Conservation (phyloP, 53 echinoderm and acorn worm species). For the Mesocentrotus franciscanus region DNA sequence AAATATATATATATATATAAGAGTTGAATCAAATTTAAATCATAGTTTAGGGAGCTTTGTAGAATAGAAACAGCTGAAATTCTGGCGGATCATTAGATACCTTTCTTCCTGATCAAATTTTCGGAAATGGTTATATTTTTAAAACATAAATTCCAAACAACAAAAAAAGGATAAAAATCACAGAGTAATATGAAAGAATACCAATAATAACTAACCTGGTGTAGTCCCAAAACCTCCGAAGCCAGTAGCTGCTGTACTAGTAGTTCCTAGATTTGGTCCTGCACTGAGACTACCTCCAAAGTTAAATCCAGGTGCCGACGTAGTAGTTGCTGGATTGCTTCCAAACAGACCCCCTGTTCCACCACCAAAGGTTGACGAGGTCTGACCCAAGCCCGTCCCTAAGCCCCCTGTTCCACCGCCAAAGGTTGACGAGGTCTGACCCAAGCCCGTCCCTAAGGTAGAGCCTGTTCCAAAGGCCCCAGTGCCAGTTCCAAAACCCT, state of each 20-base stretch:
- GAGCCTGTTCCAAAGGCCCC: conserved; percentile 72
- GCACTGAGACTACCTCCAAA: conserved; percentile 97
- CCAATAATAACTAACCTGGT: conserved; percentile 39
- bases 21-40: background rate
- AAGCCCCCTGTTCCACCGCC: conserved; percentile 68
- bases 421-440: conserved; percentile 71
- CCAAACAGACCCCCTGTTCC: conserved; percentile 74
- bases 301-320: conserved; percentile 64
- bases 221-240: conserved; percentile 82
- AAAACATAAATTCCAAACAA: background rate
- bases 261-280: conserved; percentile 80
- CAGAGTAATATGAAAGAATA: background rate
- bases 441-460: conserved; percentile 70
- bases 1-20: background rate
- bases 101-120: background rate
- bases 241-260: conserved; percentile 64
- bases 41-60: background rate
- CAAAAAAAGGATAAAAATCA: background rate
- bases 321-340: conserved; percentile 68
- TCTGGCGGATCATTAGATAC: background rate
- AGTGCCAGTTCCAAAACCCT: conserved; percentile 74
- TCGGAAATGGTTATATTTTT: background rate
- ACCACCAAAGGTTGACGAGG: conserved; percentile 74
- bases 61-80: background rate
- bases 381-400: too few species aligned